These are phyloP conservation scores for Prietella phreatophila DNA, from an alignment of 2,113 vertebrate genomes.

Conservation along the genomic window DNA sequence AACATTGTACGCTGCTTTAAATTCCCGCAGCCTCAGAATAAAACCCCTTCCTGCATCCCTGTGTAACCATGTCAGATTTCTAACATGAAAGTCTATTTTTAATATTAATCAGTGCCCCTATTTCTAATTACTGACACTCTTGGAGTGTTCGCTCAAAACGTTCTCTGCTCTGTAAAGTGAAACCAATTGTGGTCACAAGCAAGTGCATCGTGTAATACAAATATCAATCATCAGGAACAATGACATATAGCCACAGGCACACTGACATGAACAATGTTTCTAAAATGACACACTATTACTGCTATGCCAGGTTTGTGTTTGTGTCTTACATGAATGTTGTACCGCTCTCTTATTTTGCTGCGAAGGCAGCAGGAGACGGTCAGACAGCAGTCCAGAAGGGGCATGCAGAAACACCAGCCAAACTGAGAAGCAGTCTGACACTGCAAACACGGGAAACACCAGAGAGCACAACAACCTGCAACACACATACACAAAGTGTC, in stretches of 20 bases:
- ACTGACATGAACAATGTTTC: background rate
- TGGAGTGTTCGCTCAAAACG: background rate
- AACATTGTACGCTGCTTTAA: background rate
- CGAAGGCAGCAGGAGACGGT: constrained; percentile 65
- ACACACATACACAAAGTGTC: background rate
- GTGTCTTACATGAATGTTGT: constrained; percentile 65
- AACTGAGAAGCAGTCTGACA: constrained; percentile 62
- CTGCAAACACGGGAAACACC: constrained; percentile 72
- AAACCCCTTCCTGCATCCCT: background rate
- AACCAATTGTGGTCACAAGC: background rate
- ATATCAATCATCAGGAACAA: background rate
- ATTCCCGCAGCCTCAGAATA: background rate
- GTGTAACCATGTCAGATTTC: background rate
- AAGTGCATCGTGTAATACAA: background rate
- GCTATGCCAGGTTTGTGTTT: background rate
- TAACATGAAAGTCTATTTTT: background rate
- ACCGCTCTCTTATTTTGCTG: constrained; percentile 57
- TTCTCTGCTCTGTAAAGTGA: background rate
- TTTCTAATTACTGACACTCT: background rate
- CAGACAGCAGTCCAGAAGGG: constrained; percentile 61
- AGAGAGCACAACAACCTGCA: constrained; percentile 64
- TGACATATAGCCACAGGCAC: background rate
- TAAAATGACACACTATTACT: background rate
- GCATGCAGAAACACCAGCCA: constrained; percentile 69
- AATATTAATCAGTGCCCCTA: background rate